Evolutionary conservation across 2,797 vertebrate species (phyloP).

Genomic region (Ptychadena robeensis): DNA sequence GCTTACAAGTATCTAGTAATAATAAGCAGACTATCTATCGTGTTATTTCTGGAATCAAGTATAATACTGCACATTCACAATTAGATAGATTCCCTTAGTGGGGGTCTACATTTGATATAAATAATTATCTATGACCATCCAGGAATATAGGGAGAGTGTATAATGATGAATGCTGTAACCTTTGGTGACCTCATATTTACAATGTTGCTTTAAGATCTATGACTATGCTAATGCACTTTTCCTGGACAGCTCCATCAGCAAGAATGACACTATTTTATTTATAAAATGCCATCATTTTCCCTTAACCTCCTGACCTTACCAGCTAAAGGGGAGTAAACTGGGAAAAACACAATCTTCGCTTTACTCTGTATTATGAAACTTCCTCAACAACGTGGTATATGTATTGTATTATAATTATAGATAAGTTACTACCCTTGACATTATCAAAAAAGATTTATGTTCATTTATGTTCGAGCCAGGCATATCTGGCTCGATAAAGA

Average conservation of each 20-base stretch:
- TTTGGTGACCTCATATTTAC: background rate
- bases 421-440: background rate
- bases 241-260: background rate
- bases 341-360: background rate
- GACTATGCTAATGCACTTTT: constrained; percentile 5
- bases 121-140: constrained; percentile 9
- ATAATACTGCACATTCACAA: background rate
- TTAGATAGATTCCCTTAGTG: constrained; percentile 7
- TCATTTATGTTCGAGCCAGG: too few relatives aligned
- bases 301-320: background rate
- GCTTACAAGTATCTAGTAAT: constrained; percentile 11
- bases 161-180: background rate
- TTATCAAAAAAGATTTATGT: background rate
- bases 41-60: background rate
- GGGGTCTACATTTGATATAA: background rate
- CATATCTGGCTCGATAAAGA: too few relatives aligned
- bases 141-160: background rate
- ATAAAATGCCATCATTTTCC: background rate
- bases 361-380: background rate
- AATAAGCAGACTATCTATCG: constrained; percentile 15
- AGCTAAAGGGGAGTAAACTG: background rate
- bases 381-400: background rate
- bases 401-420: background rate
- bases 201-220: background rate
- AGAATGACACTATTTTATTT: constrained; percentile 15